Base-by-base conservation (phyloP, 2,888 invertebrate species). In the Amblyjoppa proteus region DNA sequence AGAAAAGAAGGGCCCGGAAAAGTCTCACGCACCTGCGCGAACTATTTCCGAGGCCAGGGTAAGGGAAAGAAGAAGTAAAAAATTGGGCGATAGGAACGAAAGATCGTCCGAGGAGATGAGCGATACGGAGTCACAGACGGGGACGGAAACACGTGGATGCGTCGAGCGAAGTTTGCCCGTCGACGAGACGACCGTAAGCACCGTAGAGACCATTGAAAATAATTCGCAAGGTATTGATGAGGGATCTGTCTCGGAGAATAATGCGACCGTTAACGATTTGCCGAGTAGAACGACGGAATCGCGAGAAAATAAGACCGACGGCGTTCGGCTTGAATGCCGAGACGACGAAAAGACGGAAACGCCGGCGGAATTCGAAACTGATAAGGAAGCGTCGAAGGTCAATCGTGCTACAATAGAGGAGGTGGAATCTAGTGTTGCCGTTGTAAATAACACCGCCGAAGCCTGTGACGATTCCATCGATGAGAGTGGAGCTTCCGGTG, bases 31-130 rank as follows among this genome's bases (percentile, higher is more conserved):
- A 71, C 73, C 74, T 25, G 71, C 73, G 79, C 90, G 88, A 86
- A 64, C 86, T 76, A 88, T 83, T 86, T 81, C 84, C 61, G 91
- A 89, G 86, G 88, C 87, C 83, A 87, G 81, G 76, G 79, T 68
- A 73, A 90, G 88, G 84, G 86, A 87, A 77, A 89, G 82, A 86
- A 89, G 88, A 84, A 89, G 83, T 87, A 90, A 89, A 87, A 86
- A 76, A 87, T 84, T 13, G 75, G 68, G 51, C 1, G 83, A 83
- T 11, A 53, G 61, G 7, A 51, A 53, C n/a, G 41, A 49, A 13
- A 20, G 16, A 25, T 25, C 56, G 0, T 58, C 11, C 41, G 56
- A 56, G 0, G 74, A 79, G 4, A 76, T 9, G 1, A 56, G 53
- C 20, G 68, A 76, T 28, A 6, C 38, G 34, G 64, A 76, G 3